Conservation (phyloP, 2,888 invertebrate species). For the Heliconius aoede region DNA sequence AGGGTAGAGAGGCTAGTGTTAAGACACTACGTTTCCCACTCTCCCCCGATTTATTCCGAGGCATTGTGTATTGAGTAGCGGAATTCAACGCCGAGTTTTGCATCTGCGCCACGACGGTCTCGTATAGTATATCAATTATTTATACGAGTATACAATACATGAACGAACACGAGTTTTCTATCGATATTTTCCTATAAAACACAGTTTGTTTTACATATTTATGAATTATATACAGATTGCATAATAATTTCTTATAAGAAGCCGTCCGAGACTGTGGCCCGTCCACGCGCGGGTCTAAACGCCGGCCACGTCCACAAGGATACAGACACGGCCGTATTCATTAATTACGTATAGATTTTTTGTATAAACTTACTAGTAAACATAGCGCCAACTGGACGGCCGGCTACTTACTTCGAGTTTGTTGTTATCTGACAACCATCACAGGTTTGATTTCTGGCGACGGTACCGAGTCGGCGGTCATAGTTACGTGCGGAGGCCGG, state of each 20-base stretch:
- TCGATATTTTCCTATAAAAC: constrained; percentile 4
- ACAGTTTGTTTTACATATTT: constrained; percentile 5
- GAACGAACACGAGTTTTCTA: neutral
- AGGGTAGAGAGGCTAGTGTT: neutral
- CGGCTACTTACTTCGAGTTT: constrained; percentile 4
- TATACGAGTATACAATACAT: neutral
- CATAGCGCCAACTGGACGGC: neutral
- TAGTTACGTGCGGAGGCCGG: constrained; percentile 72
- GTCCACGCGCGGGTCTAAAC: constrained; percentile 36
- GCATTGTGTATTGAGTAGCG: neutral
- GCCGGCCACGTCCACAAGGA: constrained; percentile 49
- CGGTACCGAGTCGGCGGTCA: constrained; percentile 62
- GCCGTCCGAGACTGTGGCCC: neutral
- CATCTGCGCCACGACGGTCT: neutral
- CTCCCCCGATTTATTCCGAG: neutral
- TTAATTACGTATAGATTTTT: constrained; percentile 44
- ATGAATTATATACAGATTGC: constrained; percentile 18
- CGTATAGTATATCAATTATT: neutral
- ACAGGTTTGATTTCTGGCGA: constrained; percentile 50
- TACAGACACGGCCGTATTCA: constrained; percentile 46
- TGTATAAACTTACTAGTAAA: constrained; percentile 8
- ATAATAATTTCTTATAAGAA: constrained; percentile 32
- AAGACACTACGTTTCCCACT: neutral
- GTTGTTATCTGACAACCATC: constrained; percentile 38
- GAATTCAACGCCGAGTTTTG: neutral